Conservation (phyloP, 2,113 vertebrate genomes). For the Sapayoa aenigma region DNA sequence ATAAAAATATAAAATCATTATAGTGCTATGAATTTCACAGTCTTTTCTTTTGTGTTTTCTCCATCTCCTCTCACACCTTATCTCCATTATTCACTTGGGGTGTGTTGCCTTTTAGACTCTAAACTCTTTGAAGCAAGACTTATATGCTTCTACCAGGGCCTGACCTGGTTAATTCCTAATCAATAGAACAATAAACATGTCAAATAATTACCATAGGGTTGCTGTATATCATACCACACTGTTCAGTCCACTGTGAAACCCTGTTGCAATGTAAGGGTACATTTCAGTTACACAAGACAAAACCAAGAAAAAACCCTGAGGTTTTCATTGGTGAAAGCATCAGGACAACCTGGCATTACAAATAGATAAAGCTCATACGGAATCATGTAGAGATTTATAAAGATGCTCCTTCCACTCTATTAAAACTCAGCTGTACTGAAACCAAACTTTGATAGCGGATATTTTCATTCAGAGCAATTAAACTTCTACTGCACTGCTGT, state of each 20-base stretch:
- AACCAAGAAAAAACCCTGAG: neutral
- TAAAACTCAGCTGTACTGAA: neutral
- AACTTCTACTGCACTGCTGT: neutral
- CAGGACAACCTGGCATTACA: neutral
- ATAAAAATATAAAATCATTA: neutral
- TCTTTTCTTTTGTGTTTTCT: neutral
- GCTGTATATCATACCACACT: neutral
- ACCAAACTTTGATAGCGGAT: neutral
- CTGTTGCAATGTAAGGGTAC: neutral
- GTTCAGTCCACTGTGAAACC: neutral
- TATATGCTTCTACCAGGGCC: neutral
- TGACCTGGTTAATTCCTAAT: neutral
- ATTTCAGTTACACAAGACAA: neutral
- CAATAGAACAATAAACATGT: neutral
- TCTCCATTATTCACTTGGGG: neutral
- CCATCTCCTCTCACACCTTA: neutral
- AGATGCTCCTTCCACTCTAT: neutral
- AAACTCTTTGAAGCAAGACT: neutral
- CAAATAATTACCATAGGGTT: neutral
- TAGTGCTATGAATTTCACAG: neutral
- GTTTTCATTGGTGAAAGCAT: neutral
- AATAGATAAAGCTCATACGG: neutral
- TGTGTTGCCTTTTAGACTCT: neutral
- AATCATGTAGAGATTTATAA: neutral
- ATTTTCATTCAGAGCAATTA: slow-evolving; percentile 1